Percentiles rank a stretch among this genome's conserved stretches.
phyloP scores from a whole-genome alignment of 2,113 vertebrate genomes.

The Egretta garzetta region DNA sequence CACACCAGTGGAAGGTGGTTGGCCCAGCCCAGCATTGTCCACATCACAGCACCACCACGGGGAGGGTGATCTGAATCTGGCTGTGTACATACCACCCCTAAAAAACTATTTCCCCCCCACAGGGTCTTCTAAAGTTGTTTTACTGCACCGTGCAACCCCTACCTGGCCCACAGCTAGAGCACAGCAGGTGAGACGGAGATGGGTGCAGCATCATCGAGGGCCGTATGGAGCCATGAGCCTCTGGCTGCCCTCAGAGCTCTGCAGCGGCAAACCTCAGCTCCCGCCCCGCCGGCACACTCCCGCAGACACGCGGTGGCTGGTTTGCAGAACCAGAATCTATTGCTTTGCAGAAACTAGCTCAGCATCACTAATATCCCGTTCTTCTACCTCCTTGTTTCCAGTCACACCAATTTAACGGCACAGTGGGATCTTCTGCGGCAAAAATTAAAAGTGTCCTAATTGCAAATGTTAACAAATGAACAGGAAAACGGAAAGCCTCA shows the following conservation, averaged over 20 bases:
- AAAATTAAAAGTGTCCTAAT: not conserved
- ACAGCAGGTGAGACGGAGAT: not conserved
- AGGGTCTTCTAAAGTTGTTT: not conserved
- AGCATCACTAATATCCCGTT: not conserved
- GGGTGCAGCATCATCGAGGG: not conserved
- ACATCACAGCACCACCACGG: not conserved
- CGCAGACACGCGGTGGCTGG: accelerated
- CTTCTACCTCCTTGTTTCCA: not conserved
- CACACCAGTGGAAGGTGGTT: not conserved
- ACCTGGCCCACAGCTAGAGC: not conserved
- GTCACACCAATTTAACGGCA: not conserved
- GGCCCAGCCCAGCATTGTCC: not conserved
- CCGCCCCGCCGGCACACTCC: accelerated
- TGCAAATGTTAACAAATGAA: not conserved
- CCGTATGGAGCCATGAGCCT: accelerated
- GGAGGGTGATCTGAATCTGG: not conserved
- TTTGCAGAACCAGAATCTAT: not conserved
- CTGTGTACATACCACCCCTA: not conserved
- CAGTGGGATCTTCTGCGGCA: not conserved
- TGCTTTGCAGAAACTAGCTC: not conserved
- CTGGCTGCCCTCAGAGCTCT: not conserved
- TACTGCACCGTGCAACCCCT: not conserved
- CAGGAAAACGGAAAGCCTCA: not conserved
- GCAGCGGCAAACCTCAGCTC: not conserved
- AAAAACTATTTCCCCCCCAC: accelerated